Percentiles rank a stretch among this genome's conserved stretches.
phyloP scores from a whole-genome alignment of 2,888 invertebrate species.

The Tipula lateralis region DNA sequence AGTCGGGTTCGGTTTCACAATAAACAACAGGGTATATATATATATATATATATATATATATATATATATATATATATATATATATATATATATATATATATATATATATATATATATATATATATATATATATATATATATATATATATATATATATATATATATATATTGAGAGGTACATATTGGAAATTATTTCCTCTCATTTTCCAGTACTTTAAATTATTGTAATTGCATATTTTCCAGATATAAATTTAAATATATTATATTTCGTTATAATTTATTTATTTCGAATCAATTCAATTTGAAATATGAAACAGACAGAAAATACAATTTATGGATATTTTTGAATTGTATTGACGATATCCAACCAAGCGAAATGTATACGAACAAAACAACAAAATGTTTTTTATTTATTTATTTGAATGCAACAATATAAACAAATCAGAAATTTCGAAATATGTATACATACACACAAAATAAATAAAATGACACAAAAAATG shows the following conservation, averaged over 20 bases:
- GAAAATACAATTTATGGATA: not conserved
- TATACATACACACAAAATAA: not conserved
- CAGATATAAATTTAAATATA: not conserved
- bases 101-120: not conserved
- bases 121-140: not conserved
- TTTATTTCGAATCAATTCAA: not conserved
- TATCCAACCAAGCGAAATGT: slow-evolving; percentile 7
- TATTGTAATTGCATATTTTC: not conserved
- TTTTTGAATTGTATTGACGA: slow-evolving; percentile 1
- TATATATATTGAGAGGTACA: not conserved
- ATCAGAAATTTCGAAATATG: not conserved
- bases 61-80: not conserved
- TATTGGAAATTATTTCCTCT: not conserved
- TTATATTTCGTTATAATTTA: not conserved
- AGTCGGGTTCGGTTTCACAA: not conserved
- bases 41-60: not conserved
- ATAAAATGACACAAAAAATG: not conserved
- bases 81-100: not conserved
- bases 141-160: not conserved
- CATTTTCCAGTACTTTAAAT: not conserved
- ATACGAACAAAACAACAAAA: not conserved
- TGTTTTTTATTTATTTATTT: slow-evolving; percentile 14
- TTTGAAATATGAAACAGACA: not conserved
- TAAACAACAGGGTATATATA: not conserved
- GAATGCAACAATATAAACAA: not conserved